These are phyloP conservation scores for Dromas ardeola DNA, from an alignment of 2,113 vertebrate genomes.

Conservation along the genomic window DNA sequence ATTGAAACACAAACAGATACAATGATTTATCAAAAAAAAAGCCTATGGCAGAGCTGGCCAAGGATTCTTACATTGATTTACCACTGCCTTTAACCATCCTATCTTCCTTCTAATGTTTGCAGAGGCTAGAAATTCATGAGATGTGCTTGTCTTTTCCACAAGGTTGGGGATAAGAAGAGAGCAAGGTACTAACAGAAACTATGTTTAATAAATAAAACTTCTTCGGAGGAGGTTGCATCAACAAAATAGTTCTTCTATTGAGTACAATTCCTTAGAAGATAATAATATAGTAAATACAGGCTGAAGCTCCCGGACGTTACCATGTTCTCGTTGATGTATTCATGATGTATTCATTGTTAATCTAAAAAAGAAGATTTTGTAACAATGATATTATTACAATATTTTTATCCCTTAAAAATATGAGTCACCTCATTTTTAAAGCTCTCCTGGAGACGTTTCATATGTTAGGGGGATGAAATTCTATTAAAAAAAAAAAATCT, in stretches of 20 bases:
- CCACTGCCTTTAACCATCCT: background rate
- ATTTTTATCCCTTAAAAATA: background rate
- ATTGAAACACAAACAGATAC: background rate
- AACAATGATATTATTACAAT: background rate
- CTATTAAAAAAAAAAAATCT: background rate
- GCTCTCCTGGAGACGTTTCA: background rate
- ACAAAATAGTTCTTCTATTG: background rate
- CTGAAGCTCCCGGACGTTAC: background rate
- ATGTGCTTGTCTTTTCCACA: background rate
- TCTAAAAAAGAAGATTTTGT: background rate
- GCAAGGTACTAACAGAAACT: background rate
- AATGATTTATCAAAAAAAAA: background rate
- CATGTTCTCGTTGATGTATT: background rate
- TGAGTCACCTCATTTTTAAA: conserved; percentile 16
- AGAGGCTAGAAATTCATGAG: background rate
- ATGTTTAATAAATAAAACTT: background rate
- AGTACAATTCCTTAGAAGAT: background rate
- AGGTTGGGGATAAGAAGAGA: background rate
- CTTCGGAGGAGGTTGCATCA: background rate
- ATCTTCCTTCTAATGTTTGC: background rate
- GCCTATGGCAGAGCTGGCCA: background rate
- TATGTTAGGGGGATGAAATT: background rate
- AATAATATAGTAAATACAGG: background rate
- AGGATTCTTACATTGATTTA: background rate
- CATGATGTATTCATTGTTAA: background rate